phyloP scores from a whole-genome alignment of 2,797 vertebrate genomes.

The Cossypha caffra region DNA sequence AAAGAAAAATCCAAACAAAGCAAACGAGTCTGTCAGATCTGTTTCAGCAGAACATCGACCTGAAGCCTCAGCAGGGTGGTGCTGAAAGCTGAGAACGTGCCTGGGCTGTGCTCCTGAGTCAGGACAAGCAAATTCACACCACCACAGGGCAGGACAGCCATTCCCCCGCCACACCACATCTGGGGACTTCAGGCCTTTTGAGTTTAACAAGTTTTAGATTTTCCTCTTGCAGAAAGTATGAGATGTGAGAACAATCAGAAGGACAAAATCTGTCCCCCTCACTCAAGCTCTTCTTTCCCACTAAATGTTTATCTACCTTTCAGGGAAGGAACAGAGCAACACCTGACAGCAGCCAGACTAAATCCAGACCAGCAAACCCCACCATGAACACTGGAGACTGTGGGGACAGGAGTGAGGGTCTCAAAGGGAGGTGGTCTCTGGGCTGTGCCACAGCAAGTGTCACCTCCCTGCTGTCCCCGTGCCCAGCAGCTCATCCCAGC shows the following conservation, averaged over 20 bases:
- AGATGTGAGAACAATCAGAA: background rate
- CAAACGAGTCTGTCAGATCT: background rate
- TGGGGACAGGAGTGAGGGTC: accelerated
- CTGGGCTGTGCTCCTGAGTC: background rate
- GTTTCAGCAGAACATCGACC: background rate
- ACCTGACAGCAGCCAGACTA: background rate
- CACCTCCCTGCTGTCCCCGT: background rate
- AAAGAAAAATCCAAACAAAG: background rate
- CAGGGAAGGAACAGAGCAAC: background rate
- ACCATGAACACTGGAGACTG: accelerated
- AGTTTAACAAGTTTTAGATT: background rate
- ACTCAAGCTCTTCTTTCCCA: background rate
- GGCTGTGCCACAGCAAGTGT: background rate
- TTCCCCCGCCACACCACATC: accelerated
- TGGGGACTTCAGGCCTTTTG: background rate
- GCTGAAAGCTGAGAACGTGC: background rate
- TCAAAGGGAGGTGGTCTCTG: background rate
- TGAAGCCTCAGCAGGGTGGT: accelerated
- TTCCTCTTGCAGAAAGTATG: background rate
- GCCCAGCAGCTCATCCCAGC: background rate
- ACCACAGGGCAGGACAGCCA: background rate
- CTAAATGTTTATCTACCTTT: slow-evolving; percentile 2
- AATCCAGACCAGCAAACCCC: background rate
- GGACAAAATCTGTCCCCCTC: accelerated
- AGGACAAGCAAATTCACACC: background rate